Evolutionary conservation across 2,797 vertebrate genomes (phyloP).

Genomic region (Triplophysa yarkandensis): DNA sequence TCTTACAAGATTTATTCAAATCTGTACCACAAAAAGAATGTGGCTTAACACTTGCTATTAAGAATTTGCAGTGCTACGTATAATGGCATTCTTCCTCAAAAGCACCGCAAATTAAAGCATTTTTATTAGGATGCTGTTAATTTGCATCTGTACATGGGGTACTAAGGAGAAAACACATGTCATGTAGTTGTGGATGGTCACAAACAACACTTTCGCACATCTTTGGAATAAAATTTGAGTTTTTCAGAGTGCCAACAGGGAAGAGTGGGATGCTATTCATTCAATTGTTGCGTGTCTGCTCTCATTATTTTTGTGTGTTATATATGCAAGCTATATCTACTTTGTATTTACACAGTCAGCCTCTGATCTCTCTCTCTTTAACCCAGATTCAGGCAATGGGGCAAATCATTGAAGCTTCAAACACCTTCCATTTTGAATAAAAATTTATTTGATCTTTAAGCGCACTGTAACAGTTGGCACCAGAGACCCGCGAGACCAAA

Average conservation of each 20-base stretch:
- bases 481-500: neutral
- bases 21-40: neutral
- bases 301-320: neutral
- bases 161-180: neutral
- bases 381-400: conserved; percentile 22
- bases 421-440: neutral
- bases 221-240: neutral
- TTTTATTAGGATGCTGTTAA: conserved; percentile 1
- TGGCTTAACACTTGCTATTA: neutral
- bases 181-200: neutral
- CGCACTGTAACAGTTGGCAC: neutral
- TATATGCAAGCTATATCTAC: neutral
- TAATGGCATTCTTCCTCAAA: neutral
- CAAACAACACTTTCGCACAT: neutral
- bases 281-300: neutral
- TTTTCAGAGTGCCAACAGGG: neutral
- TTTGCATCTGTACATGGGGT: neutral
- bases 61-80: neutral
- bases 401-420: conserved; percentile 10
- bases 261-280: conserved; percentile 4
- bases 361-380: conserved; percentile 1
- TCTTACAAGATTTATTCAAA: neutral
- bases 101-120: neutral
- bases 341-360: conserved; percentile 4
- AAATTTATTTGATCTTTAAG: conserved; percentile 5